Evolutionary conservation across 2,797 vertebrate species (phyloP), one percentile per base, ranked within the genome.

Genomic region (Acridotheres tristis): DNA sequence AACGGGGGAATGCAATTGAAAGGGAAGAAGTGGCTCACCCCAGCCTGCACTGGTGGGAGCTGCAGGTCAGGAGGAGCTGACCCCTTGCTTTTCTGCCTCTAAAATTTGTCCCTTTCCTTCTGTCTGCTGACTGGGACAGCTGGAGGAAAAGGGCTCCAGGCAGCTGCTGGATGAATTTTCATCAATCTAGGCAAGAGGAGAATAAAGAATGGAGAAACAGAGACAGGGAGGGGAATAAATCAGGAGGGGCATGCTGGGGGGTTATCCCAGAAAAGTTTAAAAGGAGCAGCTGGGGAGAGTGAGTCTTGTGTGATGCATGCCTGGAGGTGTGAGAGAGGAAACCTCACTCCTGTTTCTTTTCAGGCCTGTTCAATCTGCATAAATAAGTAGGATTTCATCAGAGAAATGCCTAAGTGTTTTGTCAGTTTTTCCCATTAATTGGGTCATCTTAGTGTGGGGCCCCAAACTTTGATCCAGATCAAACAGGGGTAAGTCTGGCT

Each of bases 401-500:
- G 71, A 63, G 48, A 89, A 89, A 95, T 76, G 80, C 77, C 30
- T 45, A 50, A 85, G 63, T 87, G 71, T 72, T 87, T 87, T 74
- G 72, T 92, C 86, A 90, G 20, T 88, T 96, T 94, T 85, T 93
- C 84, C 86, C 85, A 22, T 89, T 89, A 94, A 85, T 82, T 79
- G 57, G 50, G 78, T 90, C 75, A 71, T 94, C 42, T 71, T 82
- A 40, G 32, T 40, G 30, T 36, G 36, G 47, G 65, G 61, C 63
- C 67, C 74, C 71, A 74, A 55, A 94, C 86, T 95, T 90, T 95
- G 85, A 95, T 94, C 27, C 67, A 59, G 80, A 85, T 95, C 92
- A 95, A 89, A 63, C 71, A 82, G 71, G 77, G 74, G 3, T 50
- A n/a, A 91, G 53, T 26, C n/a, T 68, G 79, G 66, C 57, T 90